Percentiles rank a stretch among this genome's conserved stretches.
phyloP scores from a whole-genome alignment of 2,888 invertebrate species.

The Stratiomys singularior region DNA sequence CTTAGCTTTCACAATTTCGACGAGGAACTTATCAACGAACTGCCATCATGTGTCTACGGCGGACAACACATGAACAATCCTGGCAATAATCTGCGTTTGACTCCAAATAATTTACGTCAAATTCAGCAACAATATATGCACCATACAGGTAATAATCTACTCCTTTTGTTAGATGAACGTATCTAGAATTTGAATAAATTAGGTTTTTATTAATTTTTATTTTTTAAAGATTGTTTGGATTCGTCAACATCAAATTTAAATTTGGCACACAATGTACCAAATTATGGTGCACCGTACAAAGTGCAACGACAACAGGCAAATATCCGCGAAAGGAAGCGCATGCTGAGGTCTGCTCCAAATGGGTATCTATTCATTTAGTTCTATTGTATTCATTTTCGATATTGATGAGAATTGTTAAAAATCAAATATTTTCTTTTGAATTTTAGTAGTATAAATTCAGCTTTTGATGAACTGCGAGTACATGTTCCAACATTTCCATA shows the following conservation, averaged over 20 bases:
- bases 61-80: slow-evolving; percentile 67
- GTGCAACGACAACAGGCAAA: slow-evolving; percentile 94
- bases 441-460: slow-evolving; percentile 98
- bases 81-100: slow-evolving; percentile 58
- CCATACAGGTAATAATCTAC: slow-evolving; percentile 60
- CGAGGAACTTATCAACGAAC: slow-evolving; percentile 73
- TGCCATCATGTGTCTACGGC: slow-evolving; percentile 85
- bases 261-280: slow-evolving; percentile 54
- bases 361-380: slow-evolving; percentile 71
- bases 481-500: slow-evolving; percentile 99
- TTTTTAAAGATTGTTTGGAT: slow-evolving; percentile 51
- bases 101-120: slow-evolving; percentile 62
- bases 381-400: background rate
- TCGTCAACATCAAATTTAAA: slow-evolving; percentile 58
- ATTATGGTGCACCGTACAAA: slow-evolving; percentile 69
- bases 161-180: no score
- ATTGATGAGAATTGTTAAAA: background rate
- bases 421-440: slow-evolving; percentile 47
- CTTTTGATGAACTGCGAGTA: slow-evolving; percentile 96
- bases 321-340: slow-evolving; percentile 95
- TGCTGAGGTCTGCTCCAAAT: slow-evolving; percentile 96
- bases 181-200: background rate
- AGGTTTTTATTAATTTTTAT: background rate
- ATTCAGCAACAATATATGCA: slow-evolving; percentile 65
- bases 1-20: slow-evolving; percentile 64